Percentiles rank a stretch among this genome's conserved stretches.
These are phyloP conservation scores for Drosophila mauritiana DNA, from an alignment of 1,140 invertebrate genomes.

Conservation along the genomic window DNA sequence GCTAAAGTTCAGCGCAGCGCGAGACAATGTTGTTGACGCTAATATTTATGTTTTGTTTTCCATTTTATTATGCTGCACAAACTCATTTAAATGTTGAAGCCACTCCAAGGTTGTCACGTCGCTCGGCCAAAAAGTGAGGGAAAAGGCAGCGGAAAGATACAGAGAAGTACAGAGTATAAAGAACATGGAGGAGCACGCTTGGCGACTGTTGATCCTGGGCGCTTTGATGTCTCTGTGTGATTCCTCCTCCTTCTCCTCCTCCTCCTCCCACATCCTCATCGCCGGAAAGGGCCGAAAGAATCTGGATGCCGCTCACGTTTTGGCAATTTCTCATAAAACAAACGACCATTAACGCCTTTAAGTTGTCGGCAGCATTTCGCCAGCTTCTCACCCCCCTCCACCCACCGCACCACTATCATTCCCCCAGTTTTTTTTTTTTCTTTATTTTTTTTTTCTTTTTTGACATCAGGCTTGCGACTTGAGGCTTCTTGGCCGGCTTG, in stretches of 20 bases:
- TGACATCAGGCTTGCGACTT: conserved; percentile 36
- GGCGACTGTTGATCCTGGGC: conserved; percentile 78
- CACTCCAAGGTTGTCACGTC: conserved; percentile 49
- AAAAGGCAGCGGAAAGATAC: not conserved
- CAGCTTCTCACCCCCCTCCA: not conserved
- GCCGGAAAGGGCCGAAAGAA: not conserved
- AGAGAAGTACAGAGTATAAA: not conserved
- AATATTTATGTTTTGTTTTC: conserved; percentile 41
- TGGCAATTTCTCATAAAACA: conserved; percentile 85
- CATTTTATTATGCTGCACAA: conserved; percentile 16
- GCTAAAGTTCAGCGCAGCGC: conserved; percentile 14
- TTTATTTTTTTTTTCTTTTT: conserved; percentile 2
- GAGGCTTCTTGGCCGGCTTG: conserved; percentile 35
- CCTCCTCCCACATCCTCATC: too few relatives aligned
- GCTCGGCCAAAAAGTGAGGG: not conserved
- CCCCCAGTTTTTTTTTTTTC: not conserved
- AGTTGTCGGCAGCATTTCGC: conserved; percentile 71
- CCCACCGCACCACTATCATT: not conserved
- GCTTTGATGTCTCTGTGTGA: conserved; percentile 64
- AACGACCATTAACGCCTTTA: conserved; percentile 84
- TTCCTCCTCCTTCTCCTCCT: not conserved
- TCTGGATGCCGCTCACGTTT: conserved; percentile 80
- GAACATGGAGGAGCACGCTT: conserved; percentile 47
- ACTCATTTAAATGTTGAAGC: conserved; percentile 71
- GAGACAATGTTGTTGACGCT: conserved; percentile 32